Percentiles rank a stretch among this genome's conserved stretches.
Conservation (phyloP, 2,113 vertebrate genomes). For the Podilymbus podiceps region DNA sequence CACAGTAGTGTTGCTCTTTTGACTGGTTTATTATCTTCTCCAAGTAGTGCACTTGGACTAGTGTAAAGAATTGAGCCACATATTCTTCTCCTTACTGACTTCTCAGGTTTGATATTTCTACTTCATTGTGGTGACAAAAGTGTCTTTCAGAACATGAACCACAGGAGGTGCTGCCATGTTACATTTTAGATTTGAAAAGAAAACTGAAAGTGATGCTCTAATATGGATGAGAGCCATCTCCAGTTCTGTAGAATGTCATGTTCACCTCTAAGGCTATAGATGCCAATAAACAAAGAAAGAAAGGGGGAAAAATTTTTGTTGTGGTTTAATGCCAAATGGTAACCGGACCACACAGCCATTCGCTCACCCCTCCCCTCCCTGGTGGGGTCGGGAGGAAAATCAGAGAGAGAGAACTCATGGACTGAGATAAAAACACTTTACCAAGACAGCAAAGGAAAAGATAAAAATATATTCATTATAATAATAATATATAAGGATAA, state of each 20-base stretch:
- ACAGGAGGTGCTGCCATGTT: not conserved
- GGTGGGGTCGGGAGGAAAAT: too few species aligned
- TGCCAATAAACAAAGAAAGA: not conserved
- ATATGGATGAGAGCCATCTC: fast-evolving
- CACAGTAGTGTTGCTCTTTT: not conserved
- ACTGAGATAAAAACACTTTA: too few species aligned
- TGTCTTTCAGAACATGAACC: not conserved
- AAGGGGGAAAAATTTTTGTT: fast-evolving
- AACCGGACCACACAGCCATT: too few species aligned
- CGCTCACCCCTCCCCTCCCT: too few species aligned
- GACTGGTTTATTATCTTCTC: not conserved
- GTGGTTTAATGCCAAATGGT: too few species aligned
- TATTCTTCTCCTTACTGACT: not conserved
- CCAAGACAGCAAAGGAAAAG: too few species aligned
- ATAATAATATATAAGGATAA: too few species aligned
- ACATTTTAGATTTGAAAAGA: not conserved
- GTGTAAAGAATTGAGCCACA: not conserved
- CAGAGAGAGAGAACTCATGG: too few species aligned
- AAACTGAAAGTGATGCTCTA: not conserved
- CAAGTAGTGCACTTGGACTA: not conserved
- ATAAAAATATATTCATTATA: too few species aligned
- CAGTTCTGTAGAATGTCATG: not conserved
- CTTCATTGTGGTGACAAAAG: not conserved
- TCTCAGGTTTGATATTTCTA: not conserved
- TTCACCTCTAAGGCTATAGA: not conserved